A percentile compares a stretch with the other conserved stretches of the same genome.
These are phyloP conservation scores for Brachypodius melanocephalos DNA, from an alignment of 2,113 vertebrate species.

Conservation along the genomic window DNA sequence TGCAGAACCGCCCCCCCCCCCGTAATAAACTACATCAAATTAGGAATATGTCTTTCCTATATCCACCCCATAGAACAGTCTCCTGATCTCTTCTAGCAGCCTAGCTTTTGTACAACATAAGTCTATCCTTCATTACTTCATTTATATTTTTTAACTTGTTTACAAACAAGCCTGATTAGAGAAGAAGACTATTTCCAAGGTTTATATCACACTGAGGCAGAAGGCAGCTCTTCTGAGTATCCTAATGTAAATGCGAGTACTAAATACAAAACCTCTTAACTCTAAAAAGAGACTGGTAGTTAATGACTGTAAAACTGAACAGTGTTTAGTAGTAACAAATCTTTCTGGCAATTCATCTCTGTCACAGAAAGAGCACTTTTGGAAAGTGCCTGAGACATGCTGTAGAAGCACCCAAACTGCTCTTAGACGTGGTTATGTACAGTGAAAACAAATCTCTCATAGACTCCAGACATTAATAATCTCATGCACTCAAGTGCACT, in stretches of 20 bases:
- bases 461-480: neutral
- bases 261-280: neutral
- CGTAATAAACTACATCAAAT: neutral
- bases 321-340: neutral
- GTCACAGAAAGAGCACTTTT: neutral
- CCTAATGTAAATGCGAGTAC: neutral
- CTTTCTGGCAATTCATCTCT: neutral
- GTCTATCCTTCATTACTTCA: neutral
- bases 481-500: neutral
- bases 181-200: neutral
- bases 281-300: neutral
- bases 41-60: neutral
- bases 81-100: neutral
- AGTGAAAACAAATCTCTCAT: neutral
- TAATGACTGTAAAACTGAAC: neutral
- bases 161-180: neutral
- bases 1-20: neutral
- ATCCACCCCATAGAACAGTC: neutral
- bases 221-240: neutral
- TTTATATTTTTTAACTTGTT: neutral
- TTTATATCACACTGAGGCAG: neutral
- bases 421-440: neutral
- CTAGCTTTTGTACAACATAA: neutral
- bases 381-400: neutral
- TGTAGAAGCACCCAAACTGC: neutral